Base-by-base conservation (phyloP, 2,797 vertebrate species). In the Mionectes olivaceus region DNA sequence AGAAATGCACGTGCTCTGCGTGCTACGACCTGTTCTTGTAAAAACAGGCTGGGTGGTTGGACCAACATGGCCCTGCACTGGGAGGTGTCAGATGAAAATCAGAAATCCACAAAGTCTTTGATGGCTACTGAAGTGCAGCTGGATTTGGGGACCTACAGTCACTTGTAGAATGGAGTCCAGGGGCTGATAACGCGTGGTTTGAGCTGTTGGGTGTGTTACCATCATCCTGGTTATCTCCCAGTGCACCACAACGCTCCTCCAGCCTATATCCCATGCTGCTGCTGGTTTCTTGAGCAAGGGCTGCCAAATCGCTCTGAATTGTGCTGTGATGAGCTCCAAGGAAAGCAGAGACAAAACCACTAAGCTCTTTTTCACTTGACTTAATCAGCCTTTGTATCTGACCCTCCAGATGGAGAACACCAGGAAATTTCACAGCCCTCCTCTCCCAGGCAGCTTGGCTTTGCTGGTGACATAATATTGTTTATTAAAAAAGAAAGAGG, bases 351-450 rank as follows among this genome's bases (percentile, higher is more conserved):
- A 35, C 65, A 86, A 78, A 91, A 43, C 33, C 67, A 63, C 32
- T 3, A 1, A 46, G 88, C 61, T 70, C 65, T 76, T 90, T 80
- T 88, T 81, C 87, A 53, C n/a, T 71, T 77, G 61, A 11, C 57
- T 86, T 83, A 59, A 73, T 92, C 75, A 61, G 52, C 75, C 68
- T 93, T 81, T 93, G 41, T 89, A 50, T 59, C 32, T 76, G 83
- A 65, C 70, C 64, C 64, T 96, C 39, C 57, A 85, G 41, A 56
- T 69, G 28, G 83, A 86, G 74, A 69, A 14, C 32, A 84, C 19
- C 70, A 60, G 89, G 67, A 37, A 84, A 50, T 82, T 56, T 18
- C 27, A 37, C 7, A 10, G 73, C 39, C 46, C 61, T 69, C 41
- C 9, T 60, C 65, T 76, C 37, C 35, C 83, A 67, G 83, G 52